These are phyloP conservation scores for Sorex maritimensis DNA, from an alignment of 2,797 vertebrate genomes.

Conservation along the genomic window DNA sequence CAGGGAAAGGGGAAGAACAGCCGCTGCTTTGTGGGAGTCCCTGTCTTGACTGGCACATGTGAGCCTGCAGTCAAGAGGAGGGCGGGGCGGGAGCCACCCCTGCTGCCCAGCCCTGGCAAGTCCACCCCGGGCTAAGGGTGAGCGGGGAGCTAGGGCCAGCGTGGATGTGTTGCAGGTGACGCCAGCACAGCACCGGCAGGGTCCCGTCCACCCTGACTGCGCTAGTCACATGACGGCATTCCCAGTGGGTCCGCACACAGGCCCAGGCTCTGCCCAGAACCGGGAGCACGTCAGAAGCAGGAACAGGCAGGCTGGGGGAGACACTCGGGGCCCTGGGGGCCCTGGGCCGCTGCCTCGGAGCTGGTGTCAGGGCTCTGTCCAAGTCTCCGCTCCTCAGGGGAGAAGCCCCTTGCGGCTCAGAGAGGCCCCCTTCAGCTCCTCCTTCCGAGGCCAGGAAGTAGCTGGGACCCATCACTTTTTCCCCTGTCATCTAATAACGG, in stretches of 20 bases:
- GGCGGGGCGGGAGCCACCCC: neutral
- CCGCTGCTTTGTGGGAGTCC: neutral
- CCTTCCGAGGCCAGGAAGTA: neutral
- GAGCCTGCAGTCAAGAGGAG: neutral
- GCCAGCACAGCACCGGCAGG: neutral
- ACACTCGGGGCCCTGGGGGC: neutral
- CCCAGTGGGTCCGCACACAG: slow-evolving; percentile 6
- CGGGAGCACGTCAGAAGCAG: neutral
- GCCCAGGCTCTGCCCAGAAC: slow-evolving; percentile 36
- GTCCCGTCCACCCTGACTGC: neutral
- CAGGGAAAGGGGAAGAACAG: neutral
- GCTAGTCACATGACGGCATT: slow-evolving; percentile 24
- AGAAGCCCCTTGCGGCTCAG: neutral
- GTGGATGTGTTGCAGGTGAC: neutral
- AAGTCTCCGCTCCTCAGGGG: neutral
- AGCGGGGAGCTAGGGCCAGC: neutral
- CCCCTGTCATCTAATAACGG: neutral
- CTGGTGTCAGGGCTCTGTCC: slow-evolving; percentile 19
- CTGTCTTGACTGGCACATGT: neutral
- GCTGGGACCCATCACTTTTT: neutral
- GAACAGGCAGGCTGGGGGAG: neutral
- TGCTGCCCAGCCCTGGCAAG: neutral
- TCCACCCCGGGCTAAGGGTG: neutral
- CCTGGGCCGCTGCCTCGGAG: neutral
- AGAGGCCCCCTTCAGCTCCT: neutral